Percentiles rank a stretch among this genome's conserved stretches.
Evolutionary conservation across 2,797 vertebrate species (phyloP).

Genomic region (Lacerta bilineata): DNA sequence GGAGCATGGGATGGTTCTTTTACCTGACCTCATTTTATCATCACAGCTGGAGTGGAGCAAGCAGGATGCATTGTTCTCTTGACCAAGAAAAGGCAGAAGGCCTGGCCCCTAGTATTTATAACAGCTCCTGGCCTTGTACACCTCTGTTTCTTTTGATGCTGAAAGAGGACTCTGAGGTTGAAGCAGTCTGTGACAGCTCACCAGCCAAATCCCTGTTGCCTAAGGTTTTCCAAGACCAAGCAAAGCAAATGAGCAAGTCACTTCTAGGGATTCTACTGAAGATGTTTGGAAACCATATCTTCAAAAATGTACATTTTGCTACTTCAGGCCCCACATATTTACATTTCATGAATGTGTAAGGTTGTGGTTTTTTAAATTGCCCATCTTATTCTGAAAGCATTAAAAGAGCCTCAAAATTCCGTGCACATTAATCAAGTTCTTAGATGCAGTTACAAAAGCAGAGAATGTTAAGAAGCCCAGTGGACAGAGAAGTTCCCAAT

Average conservation of each 20-base stretch:
- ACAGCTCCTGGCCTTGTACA: not conserved
- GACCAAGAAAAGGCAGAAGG: not conserved
- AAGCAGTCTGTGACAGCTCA: not conserved
- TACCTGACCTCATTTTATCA: not conserved
- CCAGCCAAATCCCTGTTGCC: not conserved
- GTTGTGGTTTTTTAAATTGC: not conserved
- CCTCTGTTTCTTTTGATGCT: not conserved
- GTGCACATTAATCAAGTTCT: not conserved
- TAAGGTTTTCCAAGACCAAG: not conserved
- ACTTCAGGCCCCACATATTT: not conserved
- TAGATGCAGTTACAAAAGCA: not conserved
- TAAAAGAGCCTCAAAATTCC: slow-evolving; percentile 2
- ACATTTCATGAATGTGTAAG: not conserved
- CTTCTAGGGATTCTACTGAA: not conserved
- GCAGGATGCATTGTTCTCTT: not conserved
- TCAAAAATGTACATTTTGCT: not conserved
- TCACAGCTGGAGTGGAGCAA: not conserved
- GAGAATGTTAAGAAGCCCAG: not conserved
- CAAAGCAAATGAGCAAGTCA: not conserved
- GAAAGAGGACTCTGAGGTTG: not conserved
- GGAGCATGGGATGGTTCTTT: not conserved
- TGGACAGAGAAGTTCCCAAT: not conserved
- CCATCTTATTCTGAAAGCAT: not conserved
- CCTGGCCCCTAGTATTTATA: not conserved
- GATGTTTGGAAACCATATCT: not conserved